Evolutionary conservation across 2,113 vertebrate genomes (phyloP).

Genomic region (Tonatia bakeri): DNA sequence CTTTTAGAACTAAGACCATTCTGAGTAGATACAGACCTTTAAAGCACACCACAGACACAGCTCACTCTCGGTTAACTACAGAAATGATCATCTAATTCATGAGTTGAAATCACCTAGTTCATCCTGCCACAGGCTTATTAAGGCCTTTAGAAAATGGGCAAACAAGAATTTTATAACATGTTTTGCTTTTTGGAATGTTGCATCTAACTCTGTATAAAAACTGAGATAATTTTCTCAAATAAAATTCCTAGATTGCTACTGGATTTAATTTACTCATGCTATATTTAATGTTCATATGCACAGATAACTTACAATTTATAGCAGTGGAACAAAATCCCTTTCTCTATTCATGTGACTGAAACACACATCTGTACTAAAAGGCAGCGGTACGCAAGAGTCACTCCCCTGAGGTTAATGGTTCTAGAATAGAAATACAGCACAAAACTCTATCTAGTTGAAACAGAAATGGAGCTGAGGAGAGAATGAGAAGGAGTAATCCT

Average conservation of each 20-base stretch:
- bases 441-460: background rate
- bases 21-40: background rate
- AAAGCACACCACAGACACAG: background rate
- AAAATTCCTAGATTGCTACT: background rate
- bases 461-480: background rate
- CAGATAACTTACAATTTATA: background rate
- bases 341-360: slow-evolving; percentile 3
- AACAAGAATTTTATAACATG: background rate
- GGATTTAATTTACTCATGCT: background rate
- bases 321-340: background rate
- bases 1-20: background rate
- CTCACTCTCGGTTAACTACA: background rate
- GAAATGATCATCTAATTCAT: background rate
- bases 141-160: background rate
- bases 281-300: background rate
- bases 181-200: background rate
- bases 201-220: background rate
- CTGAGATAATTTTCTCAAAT: background rate
- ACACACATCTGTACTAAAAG: background rate
- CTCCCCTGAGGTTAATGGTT: background rate
- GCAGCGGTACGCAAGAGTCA: background rate
- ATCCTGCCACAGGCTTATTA: background rate
- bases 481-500: background rate
- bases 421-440: background rate
- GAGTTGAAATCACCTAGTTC: background rate